Conservation (phyloP, 2,113 vertebrate genomes). For the Rhodinocichla rosea region DNA sequence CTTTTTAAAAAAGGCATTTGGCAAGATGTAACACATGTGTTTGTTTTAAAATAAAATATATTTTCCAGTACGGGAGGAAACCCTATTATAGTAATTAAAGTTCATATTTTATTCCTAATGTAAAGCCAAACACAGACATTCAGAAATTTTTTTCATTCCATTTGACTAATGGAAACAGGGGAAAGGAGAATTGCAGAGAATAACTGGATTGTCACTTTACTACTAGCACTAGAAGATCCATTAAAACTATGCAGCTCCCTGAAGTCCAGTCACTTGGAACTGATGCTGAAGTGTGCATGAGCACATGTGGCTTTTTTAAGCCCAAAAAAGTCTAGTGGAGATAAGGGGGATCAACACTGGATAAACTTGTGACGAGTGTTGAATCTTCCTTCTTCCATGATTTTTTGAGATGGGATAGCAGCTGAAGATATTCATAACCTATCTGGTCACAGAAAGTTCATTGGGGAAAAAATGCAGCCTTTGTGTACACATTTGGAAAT, state of each 20-base stretch:
- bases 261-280: neutral
- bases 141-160: neutral
- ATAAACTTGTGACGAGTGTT: neutral
- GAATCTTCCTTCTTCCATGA: neutral
- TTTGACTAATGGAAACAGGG: neutral
- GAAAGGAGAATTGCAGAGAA: neutral
- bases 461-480: neutral
- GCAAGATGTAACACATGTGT: neutral
- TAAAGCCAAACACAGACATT: neutral
- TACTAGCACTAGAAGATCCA: neutral
- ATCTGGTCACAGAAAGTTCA: neutral
- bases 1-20: neutral
- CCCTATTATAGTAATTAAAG: neutral
- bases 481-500: neutral
- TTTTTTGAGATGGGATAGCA: neutral
- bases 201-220: neutral
- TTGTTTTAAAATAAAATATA: neutral
- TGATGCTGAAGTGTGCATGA: neutral
- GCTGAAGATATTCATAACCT: neutral
- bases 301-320: rapidly evolving
- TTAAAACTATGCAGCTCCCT: neutral
- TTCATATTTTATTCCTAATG: neutral
- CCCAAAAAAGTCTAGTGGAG: neutral
- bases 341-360: neutral
- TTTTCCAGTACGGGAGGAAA: neutral